Conservation (phyloP, 2,888 invertebrate genomes). For the Ganaspis brasiliensis region DNA sequence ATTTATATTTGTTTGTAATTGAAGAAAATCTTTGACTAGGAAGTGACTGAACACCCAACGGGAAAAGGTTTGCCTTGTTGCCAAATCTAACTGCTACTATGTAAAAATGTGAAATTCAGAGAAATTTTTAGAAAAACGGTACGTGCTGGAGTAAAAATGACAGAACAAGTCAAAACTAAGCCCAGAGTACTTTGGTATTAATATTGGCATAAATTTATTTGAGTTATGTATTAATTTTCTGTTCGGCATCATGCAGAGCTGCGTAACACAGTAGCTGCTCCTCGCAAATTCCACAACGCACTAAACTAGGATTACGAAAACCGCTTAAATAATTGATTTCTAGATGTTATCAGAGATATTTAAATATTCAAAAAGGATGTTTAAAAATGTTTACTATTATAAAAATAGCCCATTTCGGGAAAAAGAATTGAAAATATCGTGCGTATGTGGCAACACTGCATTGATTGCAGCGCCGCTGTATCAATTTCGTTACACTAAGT, state of each 20-base stretch:
- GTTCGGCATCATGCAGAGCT: conserved; percentile 69
- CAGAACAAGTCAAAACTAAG: conserved; percentile 37
- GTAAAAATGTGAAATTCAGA: conserved; percentile 69
- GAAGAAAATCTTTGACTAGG: conserved; percentile 74
- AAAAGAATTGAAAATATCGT: conserved; percentile 70
- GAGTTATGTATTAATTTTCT: conserved; percentile 51
- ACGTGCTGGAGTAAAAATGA: conserved; percentile 46
- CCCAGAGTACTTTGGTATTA: conserved; percentile 41
- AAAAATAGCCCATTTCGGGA: conserved; percentile 66
- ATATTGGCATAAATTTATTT: conserved; percentile 32
- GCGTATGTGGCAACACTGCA: conserved; percentile 77
- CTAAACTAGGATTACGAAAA: conserved; percentile 71
- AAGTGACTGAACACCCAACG: conserved; percentile 75
- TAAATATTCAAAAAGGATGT: conserved; percentile 67
- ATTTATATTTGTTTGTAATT: conserved; percentile 59
- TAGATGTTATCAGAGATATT: conserved; percentile 48
- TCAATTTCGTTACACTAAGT: conserved; percentile 44
- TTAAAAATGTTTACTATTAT: conserved; percentile 63
- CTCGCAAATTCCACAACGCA: conserved; percentile 79
- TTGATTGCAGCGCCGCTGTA: conserved; percentile 64
- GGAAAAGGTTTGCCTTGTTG: conserved; percentile 76
- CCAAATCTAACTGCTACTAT: conserved; percentile 74
- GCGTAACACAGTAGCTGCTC: conserved; percentile 80
- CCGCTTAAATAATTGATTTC: conserved; percentile 68
- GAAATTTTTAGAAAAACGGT: conserved; percentile 60